Base-by-base conservation (phyloP, 1,140 invertebrate genomes). In the Neotoxoptera formosana region DNA sequence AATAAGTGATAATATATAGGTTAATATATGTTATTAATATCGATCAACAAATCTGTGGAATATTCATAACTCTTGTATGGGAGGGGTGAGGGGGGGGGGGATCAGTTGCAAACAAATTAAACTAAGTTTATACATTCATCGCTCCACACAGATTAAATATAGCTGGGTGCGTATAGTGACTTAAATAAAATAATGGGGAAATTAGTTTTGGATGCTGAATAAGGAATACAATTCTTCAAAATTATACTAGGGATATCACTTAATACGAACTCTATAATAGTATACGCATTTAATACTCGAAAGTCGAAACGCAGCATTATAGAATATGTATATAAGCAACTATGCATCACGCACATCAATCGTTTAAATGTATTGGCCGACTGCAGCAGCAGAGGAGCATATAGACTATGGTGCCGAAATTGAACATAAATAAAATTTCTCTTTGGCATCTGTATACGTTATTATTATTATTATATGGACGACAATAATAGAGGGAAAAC, bases 361-460 rank as follows among this genome's bases (percentile, higher is more conserved):
- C 51, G 88, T 89, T 56, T 90, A 67, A 90, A 90, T 67, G 60
- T 67, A 90, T 67, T 47, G 56, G 89, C 56, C 34, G 41, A n/a
- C 89, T 41, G 41, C 41, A 41, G 4, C 89, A 2, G 41, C 41
- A 41, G 4, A 41, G 9, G 11, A 60, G 53, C 53, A n/a, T n/a
- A n/a, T n/a, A 90, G 53, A 90, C 51, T 53, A 90, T 90, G 14
- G 34, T 14, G 34, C 41, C 53, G 53, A 67, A 90, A 90, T 90
- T 67, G 56, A 34, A 89, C 88, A 89, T 89, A 89, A 89, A 89
- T 89, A 90, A 90, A 60, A 67, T 67, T 60, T 67, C 36, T 90
- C 56, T 30, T 90, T 60, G 89, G 53, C 89, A 45, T 90, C 53
- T 45, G n/a, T 88, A n/a, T n/a, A 36, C 41, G 4, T 41, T 41